Base-by-base conservation (phyloP, 1,140 invertebrate species). In the Drosophila jambulina region DNA sequence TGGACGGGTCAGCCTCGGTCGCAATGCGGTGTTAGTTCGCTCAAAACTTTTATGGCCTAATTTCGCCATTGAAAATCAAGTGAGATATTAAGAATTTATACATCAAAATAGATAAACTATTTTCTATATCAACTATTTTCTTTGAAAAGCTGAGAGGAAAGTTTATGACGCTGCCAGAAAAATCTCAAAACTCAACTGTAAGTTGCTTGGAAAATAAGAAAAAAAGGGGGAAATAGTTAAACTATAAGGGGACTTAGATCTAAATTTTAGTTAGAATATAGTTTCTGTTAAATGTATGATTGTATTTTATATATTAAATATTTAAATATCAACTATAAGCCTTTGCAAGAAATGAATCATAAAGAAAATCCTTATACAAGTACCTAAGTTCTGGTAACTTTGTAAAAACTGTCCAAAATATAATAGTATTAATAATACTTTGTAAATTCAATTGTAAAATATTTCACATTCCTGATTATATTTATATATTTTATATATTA, bases 1-100 rank as follows among this genome's bases (percentile, higher is more conserved):
- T 63, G 46, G 53, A 40, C 32, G 43, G 64, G 57, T 68, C 63
- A 48, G 59, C 17, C 17, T 6, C 19, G 42, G 69, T 58, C 65
- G 69, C 67, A 72, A 71, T 72, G 69, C 45, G 65, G 69, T 71
- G 69, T 59, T 72, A 72, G 69, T 60, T 72, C 58, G 40, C 53
- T 68, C 43, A 51, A 62, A 67, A 64, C 40, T 56, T 67, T 75
- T 63, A 56, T 75, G 59, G 68, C 71, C 76, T 56, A 65, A 68
- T 74, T 75, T 38, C 45, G 23, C 67, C 56, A 62, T 78, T 68
- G 75, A 68, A 76, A 77, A 76, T 76, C 62, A 67, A 76, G 61
- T 59, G 62, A 59, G 68, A 72, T 59, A 34, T 71, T 58, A 72
- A 59, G 69, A 46, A 58, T 71, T 48, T 71, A 48, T 34, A 71